A percentile compares a stretch with the other conserved stretches of the same genome.
These are phyloP conservation scores for Musca domestica DNA, from an alignment of 1,140 invertebrate species.

Conservation along the genomic window DNA sequence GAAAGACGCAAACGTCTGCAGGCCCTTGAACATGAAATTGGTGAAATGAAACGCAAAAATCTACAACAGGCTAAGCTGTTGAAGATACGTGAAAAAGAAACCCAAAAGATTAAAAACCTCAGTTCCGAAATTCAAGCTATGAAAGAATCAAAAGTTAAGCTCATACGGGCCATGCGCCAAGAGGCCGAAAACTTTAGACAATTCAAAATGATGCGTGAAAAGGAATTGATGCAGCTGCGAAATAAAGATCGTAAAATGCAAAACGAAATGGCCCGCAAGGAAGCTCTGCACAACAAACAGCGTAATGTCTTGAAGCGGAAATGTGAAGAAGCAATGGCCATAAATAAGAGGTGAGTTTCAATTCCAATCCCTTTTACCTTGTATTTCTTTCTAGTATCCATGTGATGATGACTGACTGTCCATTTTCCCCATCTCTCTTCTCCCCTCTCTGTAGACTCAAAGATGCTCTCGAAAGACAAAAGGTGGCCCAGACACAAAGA, in stretches of 20 bases:
- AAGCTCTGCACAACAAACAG: conserved; percentile 74
- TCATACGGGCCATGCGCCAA: conserved; percentile 80
- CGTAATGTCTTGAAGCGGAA: conserved; percentile 82
- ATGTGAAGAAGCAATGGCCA: conserved; percentile 78
- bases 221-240: conserved; percentile 73
- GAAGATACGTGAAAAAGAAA: conserved; percentile 78
- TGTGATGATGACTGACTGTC: neutral
- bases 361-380: neutral
- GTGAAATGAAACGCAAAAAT: conserved; percentile 70
- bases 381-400: neutral
- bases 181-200: conserved; percentile 79
- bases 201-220: conserved; percentile 77
- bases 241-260: conserved; percentile 78
- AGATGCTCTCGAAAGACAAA: conserved; percentile 64
- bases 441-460: conserved; percentile 42
- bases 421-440: neutral
- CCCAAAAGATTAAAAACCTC: conserved; percentile 73
- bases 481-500: conserved; percentile 56
- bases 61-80: conserved; percentile 73
- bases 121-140: conserved; percentile 73
- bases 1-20: conserved; percentile 73
- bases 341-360: conserved; percentile 65
- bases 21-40: conserved; percentile 73
- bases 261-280: conserved; percentile 75
- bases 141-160: conserved; percentile 78